Evolutionary conservation across 2,797 vertebrate species (phyloP).

Genomic region (Acipenser ruthenus): DNA sequence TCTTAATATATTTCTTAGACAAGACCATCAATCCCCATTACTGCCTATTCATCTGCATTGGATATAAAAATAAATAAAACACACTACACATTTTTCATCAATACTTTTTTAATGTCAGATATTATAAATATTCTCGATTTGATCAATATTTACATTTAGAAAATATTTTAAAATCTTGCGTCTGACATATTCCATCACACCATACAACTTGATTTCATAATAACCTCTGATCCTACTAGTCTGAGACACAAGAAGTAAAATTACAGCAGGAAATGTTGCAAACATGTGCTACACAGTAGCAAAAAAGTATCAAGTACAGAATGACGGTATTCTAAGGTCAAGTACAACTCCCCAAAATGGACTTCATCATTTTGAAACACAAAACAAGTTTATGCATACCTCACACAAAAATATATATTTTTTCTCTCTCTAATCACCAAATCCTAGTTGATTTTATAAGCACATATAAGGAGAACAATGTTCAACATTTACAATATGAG

Average conservation of each 20-base stretch:
- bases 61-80: neutral
- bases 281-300: conserved; percentile 82
- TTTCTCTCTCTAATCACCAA: conserved; percentile 32
- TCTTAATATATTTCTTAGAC: too few species aligned
- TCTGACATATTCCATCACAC: conserved; percentile 60
- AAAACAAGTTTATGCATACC: conserved; percentile 39
- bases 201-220: conserved; percentile 55
- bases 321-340: conserved; percentile 31
- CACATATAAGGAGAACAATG: conserved; percentile 47
- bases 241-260: conserved; percentile 68
- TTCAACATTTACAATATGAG: conserved; percentile 59
- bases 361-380: conserved; percentile 31
- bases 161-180: conserved; percentile 72
- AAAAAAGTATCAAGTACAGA: conserved; percentile 46
- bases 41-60: too few species aligned
- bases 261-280: conserved; percentile 55
- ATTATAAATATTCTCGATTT: conserved; percentile 82
- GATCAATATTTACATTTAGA: conserved; percentile 79
- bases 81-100: conserved; percentile 35
- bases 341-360: conserved; percentile 35
- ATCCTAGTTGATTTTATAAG: conserved; percentile 38
- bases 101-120: conserved; percentile 69
- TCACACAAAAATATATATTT: conserved; percentile 48
- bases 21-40: too few species aligned
- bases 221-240: conserved; percentile 59